Percentiles rank a stretch among this genome's conserved stretches.
Conservation (phyloP, 2,113 vertebrate species). For the Hemiscyllium ocellatum region DNA sequence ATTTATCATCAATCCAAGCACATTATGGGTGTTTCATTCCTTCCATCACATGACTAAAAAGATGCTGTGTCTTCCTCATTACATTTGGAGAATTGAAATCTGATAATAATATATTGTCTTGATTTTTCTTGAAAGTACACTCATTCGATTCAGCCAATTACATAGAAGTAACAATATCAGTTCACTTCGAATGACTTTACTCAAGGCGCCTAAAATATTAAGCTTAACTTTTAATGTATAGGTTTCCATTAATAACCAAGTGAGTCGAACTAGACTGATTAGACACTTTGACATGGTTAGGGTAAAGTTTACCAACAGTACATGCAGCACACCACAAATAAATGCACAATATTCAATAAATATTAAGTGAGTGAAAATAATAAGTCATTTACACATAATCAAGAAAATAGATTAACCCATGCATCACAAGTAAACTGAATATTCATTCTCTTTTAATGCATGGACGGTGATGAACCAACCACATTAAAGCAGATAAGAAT, state of each 20-base stretch:
- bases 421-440: neutral
- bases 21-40: neutral
- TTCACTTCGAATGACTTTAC: neutral
- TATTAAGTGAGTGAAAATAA: neutral
- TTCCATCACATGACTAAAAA: neutral
- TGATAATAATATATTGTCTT: neutral
- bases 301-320: neutral
- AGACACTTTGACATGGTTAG: neutral
- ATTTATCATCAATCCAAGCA: neutral
- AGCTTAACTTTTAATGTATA: neutral
- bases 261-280: neutral
- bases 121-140: neutral
- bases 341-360: neutral
- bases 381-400: neutral
- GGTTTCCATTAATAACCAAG: neutral
- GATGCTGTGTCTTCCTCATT: too few relatives aligned
- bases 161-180: neutral
- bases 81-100: neutral
- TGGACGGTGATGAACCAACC: neutral
- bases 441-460: neutral
- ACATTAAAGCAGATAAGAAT: too few relatives aligned
- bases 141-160: neutral
- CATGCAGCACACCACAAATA: neutral
- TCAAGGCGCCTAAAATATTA: neutral
- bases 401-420: neutral